phyloP scores from a whole-genome alignment of 23 tunicate genomes.

The Halocynthia roretzi region DNA sequence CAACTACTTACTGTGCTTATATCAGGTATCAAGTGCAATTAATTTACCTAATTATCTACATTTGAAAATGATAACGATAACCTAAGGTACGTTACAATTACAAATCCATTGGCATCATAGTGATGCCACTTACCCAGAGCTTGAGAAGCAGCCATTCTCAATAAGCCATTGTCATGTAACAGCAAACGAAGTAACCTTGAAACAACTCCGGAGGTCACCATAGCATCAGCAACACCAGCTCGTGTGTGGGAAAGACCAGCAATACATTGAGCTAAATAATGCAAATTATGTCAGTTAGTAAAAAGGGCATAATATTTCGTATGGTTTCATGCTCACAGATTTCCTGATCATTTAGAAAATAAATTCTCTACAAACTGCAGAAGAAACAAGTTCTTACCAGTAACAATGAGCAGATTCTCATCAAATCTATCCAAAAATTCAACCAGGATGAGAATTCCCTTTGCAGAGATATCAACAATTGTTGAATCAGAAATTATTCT shows the following conservation, averaged over 20 bases:
- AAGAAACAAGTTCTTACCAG: constrained; percentile 28
- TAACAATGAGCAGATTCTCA: constrained; percentile 37
- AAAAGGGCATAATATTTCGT: too few relatives aligned
- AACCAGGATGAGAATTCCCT: constrained; percentile 69
- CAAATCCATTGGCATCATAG: not conserved
- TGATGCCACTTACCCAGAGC: constrained; percentile 41
- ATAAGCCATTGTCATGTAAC: constrained; percentile 22
- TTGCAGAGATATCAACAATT: constrained; percentile 72
- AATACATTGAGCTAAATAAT: constrained; percentile 48
- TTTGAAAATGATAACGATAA: too few relatives aligned
- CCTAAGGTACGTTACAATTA: too few relatives aligned
- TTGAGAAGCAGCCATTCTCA: constrained; percentile 48
- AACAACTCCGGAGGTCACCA: constrained; percentile 76
- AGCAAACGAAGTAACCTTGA: constrained; percentile 29
- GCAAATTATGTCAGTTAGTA: too few relatives aligned
- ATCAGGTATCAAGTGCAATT: too few relatives aligned
- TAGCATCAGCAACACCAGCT: constrained; percentile 76
- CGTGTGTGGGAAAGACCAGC: constrained; percentile 69
- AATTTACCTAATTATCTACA: too few relatives aligned
- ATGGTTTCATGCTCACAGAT: too few relatives aligned
- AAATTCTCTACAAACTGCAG: not conserved
- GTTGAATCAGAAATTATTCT: constrained; percentile 35
- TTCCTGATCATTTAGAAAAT: too few relatives aligned
- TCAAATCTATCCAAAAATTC: constrained; percentile 24
- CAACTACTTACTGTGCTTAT: too few relatives aligned